These are phyloP conservation scores for Chaetodon trifasciatus DNA, from an alignment of 2,797 vertebrate genomes.

Conservation along the genomic window DNA sequence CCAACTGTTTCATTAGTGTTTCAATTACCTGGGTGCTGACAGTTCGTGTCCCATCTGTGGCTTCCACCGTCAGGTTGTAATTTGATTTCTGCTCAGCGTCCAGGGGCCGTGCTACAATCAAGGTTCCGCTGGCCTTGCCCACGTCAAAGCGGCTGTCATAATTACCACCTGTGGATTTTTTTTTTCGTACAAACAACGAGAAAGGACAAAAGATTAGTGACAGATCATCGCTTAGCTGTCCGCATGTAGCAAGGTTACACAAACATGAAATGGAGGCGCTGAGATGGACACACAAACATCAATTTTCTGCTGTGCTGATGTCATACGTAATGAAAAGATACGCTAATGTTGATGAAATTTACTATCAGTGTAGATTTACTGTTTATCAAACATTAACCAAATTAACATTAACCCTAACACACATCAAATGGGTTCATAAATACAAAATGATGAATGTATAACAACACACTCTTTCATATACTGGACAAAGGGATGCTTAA, in stretches of 20 bases:
- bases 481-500: constrained; percentile 5
- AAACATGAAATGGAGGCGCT: constrained; percentile 44
- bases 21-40: constrained; percentile 95
- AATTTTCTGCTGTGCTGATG: constrained; percentile 35
- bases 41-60: constrained; percentile 95
- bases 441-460: constrained; percentile 19
- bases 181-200: constrained; percentile 72
- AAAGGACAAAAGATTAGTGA: constrained; percentile 78
- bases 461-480: constrained; percentile 3
- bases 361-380: neutral
- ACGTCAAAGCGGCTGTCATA: constrained; percentile 98
- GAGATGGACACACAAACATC: constrained; percentile 49
- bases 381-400: constrained; percentile 21
- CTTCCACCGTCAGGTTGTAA: constrained; percentile 99
- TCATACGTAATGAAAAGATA: constrained; percentile 20
- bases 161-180: constrained; percentile 92
- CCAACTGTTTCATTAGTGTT: constrained; percentile 77
- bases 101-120: constrained; percentile 94
- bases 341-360: constrained; percentile 3
- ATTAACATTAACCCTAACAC: constrained; percentile 6
- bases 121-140: constrained; percentile 95
- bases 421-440: neutral
- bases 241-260: constrained; percentile 43
- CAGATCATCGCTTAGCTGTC: constrained; percentile 34
- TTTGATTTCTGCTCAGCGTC: constrained; percentile 96